Percentiles rank a stretch among this genome's conserved stretches.
Evolutionary conservation across 1,140 invertebrate species (phyloP).

Genomic region (Cryptotermes secundus): DNA sequence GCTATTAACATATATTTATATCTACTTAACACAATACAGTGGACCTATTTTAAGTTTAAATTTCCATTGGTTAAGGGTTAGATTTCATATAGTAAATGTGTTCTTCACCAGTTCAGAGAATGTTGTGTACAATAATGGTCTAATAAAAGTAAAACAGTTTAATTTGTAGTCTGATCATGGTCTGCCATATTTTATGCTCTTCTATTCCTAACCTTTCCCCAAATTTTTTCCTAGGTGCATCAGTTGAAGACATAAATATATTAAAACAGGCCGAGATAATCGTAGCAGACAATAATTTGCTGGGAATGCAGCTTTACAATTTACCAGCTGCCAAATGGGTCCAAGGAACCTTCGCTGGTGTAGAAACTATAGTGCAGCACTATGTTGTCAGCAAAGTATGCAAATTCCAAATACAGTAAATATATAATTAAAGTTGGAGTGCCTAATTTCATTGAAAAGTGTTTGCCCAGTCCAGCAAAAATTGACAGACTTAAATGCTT

Average conservation of each 20-base stretch:
- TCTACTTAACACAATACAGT: no score
- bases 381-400: slow-evolving; percentile 8
- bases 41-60: no score
- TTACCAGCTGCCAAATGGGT: slow-evolving; percentile 50
- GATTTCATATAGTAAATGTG: no score
- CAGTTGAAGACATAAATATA: slow-evolving; percentile 32
- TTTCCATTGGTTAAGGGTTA: no score
- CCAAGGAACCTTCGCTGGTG: slow-evolving; percentile 54
- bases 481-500: no score
- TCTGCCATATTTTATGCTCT: not conserved
- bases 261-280: slow-evolving; percentile 47
- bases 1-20: no score
- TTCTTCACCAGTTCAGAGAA: not conserved
- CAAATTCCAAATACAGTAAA: no score
- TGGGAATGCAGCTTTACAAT: slow-evolving; percentile 45
- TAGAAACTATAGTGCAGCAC: slow-evolving; percentile 40
- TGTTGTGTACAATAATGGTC: not conserved
- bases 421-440: no score
- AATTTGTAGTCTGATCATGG: not conserved
- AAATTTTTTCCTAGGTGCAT: not conserved
- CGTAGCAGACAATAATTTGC: slow-evolving; percentile 48
- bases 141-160: not conserved
- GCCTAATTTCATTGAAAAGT: no score
- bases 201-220: not conserved
- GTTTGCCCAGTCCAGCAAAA: no score